Base-by-base conservation (phyloP, 2,888 invertebrate genomes). In the Noctua comes region DNA sequence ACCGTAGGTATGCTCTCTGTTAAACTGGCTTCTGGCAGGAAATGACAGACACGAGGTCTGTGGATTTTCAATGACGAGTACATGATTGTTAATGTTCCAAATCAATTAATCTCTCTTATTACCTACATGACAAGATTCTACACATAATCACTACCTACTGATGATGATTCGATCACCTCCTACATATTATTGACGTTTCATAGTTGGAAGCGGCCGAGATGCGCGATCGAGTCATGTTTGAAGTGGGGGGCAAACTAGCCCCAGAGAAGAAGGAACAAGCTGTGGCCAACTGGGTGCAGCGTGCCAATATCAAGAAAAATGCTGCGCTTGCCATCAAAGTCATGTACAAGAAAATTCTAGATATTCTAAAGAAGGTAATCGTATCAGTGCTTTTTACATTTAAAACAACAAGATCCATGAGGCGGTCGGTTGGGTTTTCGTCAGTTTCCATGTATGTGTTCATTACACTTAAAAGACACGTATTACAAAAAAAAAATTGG, bases 261-360 rank as follows among this genome's bases (percentile, higher is more conserved):
- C 95, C 97, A 0, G 97, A 97, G 90, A 95, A 96, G 87, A 95
- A 96, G 85, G 97, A 97, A 54, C 97, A 97, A 86, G 96, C 97
- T 0, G 95, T 97, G 2, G 97, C 97, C 0, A 97, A 97, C 76
- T 97, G 97, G 88, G 97, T 97, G 24, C 97, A 98, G 88, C 96
- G 97, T 77, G 97, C 97, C 0, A 97, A 97, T 83, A 97, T 98
- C 48, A 97, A 97, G 92, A 97, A 97, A 88, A 97, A 97, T 84
- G 97, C 98, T 0, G 98, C 98, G 0, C 95, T 97, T 69, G 97
- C 97, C n/a, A 97, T 98, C 84, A 95, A 97, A 87, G 96, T 97
- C 78, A 97, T 97, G 89, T 98, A 98, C 88, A 95, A 95, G 82
- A 96, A 97, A 89, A 97, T 98, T 89, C 92, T 98, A 73, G 97